A percentile compares a stretch with the other conserved stretches of the same genome.
Conservation (phyloP, 53 echinoderm and acorn worm genomes). For the Antedon mediterranea region DNA sequence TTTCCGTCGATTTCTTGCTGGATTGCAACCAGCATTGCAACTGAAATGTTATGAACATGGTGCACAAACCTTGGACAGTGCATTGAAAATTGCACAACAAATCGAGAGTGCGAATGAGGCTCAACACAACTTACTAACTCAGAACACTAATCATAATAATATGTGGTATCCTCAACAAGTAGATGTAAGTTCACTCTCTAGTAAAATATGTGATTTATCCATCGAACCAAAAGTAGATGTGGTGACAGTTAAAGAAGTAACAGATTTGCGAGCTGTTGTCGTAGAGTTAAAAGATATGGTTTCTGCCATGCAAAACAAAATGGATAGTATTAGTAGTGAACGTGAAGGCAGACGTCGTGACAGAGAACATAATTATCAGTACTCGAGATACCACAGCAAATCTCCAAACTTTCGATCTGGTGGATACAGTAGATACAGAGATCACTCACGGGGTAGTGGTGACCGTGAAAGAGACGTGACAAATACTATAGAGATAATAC, state of each 20-base stretch:
- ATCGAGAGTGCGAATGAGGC: conserved; percentile 27
- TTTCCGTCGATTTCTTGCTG: conserved; percentile 34
- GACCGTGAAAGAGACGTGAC: no score
- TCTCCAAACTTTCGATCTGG: no score
- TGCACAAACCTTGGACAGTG: conserved; percentile 4
- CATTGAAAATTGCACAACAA: conserved; percentile 21
- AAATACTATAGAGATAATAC: no score
- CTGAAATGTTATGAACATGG: conserved; percentile 35
- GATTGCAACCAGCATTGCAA: conserved; percentile 24
- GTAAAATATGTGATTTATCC: background rate
- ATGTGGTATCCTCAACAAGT: background rate
- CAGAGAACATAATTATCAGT: no score
- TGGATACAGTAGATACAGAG: no score
- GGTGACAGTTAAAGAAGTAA: background rate
- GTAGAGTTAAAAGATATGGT: background rate
- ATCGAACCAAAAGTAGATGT: background rate
- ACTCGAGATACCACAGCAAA: no score
- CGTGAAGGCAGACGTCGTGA: background rate
- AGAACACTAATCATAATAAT: background rate
- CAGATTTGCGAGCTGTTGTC: background rate
- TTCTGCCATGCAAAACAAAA: background rate
- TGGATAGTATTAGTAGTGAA: background rate
- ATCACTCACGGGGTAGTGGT: no score
- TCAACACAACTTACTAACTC: background rate
- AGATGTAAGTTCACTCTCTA: background rate